Evolutionary conservation across 2,888 invertebrate genomes (phyloP), one percentile per base, ranked within the genome.

Genomic region (Cactoblastis cactorum): DNA sequence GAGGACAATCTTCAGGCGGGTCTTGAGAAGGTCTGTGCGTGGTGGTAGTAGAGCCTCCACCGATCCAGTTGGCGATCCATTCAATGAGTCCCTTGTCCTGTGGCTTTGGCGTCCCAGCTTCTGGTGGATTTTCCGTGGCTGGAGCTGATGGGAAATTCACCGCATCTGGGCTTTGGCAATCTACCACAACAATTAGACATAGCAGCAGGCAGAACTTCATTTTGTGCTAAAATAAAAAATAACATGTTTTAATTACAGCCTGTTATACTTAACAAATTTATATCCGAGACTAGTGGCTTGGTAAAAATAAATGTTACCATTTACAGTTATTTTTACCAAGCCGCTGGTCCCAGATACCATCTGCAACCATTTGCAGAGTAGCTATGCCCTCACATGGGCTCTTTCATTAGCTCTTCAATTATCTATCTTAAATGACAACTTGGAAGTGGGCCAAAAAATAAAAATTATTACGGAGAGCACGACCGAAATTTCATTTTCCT

Each of bases 1-100:
- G 61, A 6, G 83, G 79, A 63, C 92, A 92, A 19, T 80, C 67
- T 2, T 76, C 69, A 0, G 88, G 84, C 1, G 84, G 78, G 18
- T 77, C 74, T 9, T 71, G 58, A 3, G 64, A 55, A 0, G 80
- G 79, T 2, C 64, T 60, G 18, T 64, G 11, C 22, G 84, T 74
- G 15, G 80, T 74, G 17, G 71, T 63, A 1, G 75, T 59, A n/a
- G 39, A 4, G 3, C 78, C 64, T 1, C 73, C 61, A 0, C 83
- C 78, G 0, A 90, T 47, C 14, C 90, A 56, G 38, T 71, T 70
- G 28, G 55, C 63, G 46, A 91, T 65, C 91, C 91, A 92, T 0
- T 91, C 90, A 39, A 88, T 55, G 19, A 87, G 67, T 1, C 83
- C 80, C 54, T 84, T 86, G 17, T 84, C 76, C 47, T 77, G 55